Conservation (phyloP, 1,140 invertebrate genomes). For the Drosophila rhopaloa region DNA sequence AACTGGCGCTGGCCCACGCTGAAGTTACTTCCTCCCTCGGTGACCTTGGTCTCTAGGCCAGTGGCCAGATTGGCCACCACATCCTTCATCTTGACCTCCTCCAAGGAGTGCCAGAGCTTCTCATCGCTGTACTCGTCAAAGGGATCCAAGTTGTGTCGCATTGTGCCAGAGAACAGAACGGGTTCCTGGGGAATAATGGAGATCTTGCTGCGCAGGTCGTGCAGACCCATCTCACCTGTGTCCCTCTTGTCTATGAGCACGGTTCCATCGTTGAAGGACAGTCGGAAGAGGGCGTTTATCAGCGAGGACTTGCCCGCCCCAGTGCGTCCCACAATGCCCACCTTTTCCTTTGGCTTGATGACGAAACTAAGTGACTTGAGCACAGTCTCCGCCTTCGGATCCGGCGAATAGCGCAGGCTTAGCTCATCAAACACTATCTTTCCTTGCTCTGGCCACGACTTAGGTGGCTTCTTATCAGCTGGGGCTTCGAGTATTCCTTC, state of each 20-base stretch:
- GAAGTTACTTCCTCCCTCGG: conserved; percentile 91
- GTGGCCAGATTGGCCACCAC: conserved; percentile 87
- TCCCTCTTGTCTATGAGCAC: conserved; percentile 90
- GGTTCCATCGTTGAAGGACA: conserved; percentile 89
- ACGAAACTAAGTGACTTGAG: conserved; percentile 88
- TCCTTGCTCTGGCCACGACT: conserved; percentile 89
- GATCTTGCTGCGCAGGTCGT: conserved; percentile 90
- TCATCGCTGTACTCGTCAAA: conserved; percentile 91
- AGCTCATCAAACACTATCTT: conserved; percentile 89
- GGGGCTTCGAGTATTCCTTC: conserved; percentile 88
- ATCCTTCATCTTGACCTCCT: conserved; percentile 90
- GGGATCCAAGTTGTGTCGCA: conserved; percentile 93
- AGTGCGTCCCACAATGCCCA: conserved; percentile 92
- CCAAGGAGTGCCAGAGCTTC: conserved; percentile 92
- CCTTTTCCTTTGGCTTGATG: conserved; percentile 88
- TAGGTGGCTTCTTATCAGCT: conserved; percentile 87
- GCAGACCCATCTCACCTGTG: conserved; percentile 87
- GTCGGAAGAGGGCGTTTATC: conserved; percentile 91
- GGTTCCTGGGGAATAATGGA: conserved; percentile 97
- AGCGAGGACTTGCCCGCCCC: conserved; percentile 97
- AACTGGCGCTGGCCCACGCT: conserved; percentile 93
- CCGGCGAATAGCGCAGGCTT: conserved; percentile 88
- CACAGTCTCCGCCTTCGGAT: conserved; percentile 87
- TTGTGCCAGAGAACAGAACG: conserved; percentile 92
- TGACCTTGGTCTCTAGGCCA: conserved; percentile 89